Conservation (phyloP, 2,113 vertebrate genomes). For the Barnardius zonarius region DNA sequence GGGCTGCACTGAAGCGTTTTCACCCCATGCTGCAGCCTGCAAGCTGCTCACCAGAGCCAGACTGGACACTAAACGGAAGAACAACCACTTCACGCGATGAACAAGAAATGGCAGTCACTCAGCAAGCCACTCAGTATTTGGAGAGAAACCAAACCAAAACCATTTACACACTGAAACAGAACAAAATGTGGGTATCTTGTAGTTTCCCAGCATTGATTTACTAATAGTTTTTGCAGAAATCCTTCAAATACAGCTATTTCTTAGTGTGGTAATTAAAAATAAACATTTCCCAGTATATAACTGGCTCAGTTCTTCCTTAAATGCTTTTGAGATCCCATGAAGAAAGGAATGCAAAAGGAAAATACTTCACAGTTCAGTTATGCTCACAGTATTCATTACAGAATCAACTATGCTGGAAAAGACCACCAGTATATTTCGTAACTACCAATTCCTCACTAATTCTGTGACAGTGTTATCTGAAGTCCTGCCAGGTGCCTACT, state of each 20-base stretch:
- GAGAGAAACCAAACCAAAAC: not conserved
- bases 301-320: not conserved
- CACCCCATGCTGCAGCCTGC: not conserved
- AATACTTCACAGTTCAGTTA: not conserved
- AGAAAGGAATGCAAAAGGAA: not conserved
- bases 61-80: not conserved
- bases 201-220: not conserved
- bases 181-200: not conserved
- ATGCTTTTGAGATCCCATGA: not conserved
- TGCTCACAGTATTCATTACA: not conserved
- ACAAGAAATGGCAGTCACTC: not conserved
- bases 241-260: not conserved
- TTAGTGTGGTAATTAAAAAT: not conserved
- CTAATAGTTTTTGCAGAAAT: not conserved
- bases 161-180: not conserved
- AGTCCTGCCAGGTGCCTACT: not conserved
- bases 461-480: not conserved
- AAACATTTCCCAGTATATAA: not conserved
- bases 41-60: not conserved
- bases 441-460: not conserved
- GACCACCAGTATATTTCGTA: not conserved
- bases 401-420: not conserved
- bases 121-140: not conserved
- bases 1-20: not conserved
- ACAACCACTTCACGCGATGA: not conserved